phyloP scores from a whole-genome alignment of 2,888 invertebrate genomes.

The Tetranychus truncatus region DNA sequence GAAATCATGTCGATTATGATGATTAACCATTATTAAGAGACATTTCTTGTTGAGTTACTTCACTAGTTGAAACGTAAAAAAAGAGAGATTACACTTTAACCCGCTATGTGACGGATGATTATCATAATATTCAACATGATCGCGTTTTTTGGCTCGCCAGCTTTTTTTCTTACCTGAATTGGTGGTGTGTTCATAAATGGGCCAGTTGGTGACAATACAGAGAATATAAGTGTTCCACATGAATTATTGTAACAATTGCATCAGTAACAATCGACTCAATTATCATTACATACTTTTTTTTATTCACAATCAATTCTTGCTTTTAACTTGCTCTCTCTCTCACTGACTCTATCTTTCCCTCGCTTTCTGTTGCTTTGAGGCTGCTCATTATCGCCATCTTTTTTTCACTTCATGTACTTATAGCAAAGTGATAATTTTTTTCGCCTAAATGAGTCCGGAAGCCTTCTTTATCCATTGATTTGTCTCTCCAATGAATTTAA shows the following conservation, averaged over 20 bases:
- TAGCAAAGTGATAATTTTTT: neutral
- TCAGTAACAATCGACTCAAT: neutral
- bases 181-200: neutral
- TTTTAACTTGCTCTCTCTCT: neutral
- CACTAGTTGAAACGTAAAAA: too few species aligned
- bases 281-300: neutral
- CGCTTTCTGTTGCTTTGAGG: too few species aligned
- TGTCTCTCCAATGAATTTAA: neutral
- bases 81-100: too few species aligned
- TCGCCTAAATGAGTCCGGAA: constrained; percentile 1
- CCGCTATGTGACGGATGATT: too few species aligned
- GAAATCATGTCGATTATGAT: neutral
- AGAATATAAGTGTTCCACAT: neutral
- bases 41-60: neutral
- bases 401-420: neutral
- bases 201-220: neutral
- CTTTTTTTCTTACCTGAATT: neutral
- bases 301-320: neutral
- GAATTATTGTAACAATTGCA: neutral
- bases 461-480: neutral
- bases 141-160: neutral
- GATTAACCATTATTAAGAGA: neutral
- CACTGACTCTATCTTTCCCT: neutral
- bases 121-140: neutral
- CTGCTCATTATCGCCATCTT: neutral